Evolutionary conservation across 2,888 invertebrate species (phyloP).

Genomic region (Papilio protenor): DNA sequence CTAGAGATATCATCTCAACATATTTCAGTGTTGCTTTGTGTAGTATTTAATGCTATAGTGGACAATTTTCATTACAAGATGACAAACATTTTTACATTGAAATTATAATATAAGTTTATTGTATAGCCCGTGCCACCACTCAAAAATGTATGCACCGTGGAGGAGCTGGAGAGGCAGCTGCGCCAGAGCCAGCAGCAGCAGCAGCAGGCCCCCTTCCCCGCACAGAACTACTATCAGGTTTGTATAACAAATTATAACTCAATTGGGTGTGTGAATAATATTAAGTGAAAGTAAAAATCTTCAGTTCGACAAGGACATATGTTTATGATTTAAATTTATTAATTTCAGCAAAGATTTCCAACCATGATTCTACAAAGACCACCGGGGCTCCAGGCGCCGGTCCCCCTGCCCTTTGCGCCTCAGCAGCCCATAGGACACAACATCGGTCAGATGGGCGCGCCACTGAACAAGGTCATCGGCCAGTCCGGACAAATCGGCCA

Average conservation of each 20-base stretch:
- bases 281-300: no score
- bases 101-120: background rate
- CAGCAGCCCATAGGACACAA: slow-evolving; percentile 65
- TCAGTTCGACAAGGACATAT: background rate
- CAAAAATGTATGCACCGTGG: slow-evolving; percentile 89
- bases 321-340: slow-evolving; percentile 6
- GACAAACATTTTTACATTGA: no score
- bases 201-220: slow-evolving; percentile 51
- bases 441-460: slow-evolving; percentile 65
- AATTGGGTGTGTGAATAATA: background rate
- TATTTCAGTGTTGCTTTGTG: no score
- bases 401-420: slow-evolving; percentile 73
- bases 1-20: background rate
- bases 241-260: background rate
- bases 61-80: no score
- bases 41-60: no score
- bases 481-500: slow-evolving; percentile 53
- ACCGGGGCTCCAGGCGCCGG: slow-evolving; percentile 74
- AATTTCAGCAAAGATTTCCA: slow-evolving; percentile 74
- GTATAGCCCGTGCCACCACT: slow-evolving; percentile 64
- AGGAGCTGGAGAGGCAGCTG: slow-evolving; percentile 88
- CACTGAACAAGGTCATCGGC: slow-evolving; percentile 64
- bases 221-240: slow-evolving; percentile 72
- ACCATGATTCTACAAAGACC: slow-evolving; percentile 77
- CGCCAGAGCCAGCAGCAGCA: slow-evolving; percentile 78